Conservation (phyloP, 2,888 invertebrate species). For the Eilema sororculum region DNA sequence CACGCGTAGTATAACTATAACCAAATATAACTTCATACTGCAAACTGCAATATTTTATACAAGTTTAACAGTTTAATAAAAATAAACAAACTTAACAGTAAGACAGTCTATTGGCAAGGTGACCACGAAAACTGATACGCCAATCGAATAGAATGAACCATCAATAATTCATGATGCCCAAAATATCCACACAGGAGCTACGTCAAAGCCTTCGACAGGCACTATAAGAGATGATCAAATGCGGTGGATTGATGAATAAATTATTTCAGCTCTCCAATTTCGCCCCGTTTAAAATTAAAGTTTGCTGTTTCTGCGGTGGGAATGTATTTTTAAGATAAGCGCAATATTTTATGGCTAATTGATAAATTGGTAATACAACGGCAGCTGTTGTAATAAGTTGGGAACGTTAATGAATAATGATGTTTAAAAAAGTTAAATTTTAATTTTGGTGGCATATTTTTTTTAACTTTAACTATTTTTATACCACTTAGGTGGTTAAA, state of each 20-base stretch:
- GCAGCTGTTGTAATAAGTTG: background rate
- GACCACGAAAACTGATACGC: background rate
- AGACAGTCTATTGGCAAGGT: background rate
- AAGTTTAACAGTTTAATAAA: too few species aligned
- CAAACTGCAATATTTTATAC: background rate
- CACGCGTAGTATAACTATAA: too few species aligned
- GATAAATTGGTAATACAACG: background rate
- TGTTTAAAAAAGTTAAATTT: background rate
- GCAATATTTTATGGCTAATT: background rate
- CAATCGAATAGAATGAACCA: slow-evolving; percentile 5
- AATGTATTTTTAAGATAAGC: slow-evolving; percentile 22
- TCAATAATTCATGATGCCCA: slow-evolving; percentile 5
- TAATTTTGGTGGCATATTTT: too few species aligned
- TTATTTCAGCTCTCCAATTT: slow-evolving; percentile 41
- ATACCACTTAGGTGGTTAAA: too few species aligned
- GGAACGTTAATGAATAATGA: background rate
- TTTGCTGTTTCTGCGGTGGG: slow-evolving; percentile 16
- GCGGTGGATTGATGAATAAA: slow-evolving; percentile 50
- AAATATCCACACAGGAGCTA: slow-evolving; percentile 9
- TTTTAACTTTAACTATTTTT: too few species aligned
- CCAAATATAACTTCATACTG: too few species aligned
- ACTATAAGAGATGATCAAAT: slow-evolving; percentile 16
- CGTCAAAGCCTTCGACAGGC: slow-evolving; percentile 11
- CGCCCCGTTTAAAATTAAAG: slow-evolving; percentile 33
- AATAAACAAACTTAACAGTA: background rate